These are phyloP conservation scores for Esox lucius DNA, from an alignment of 2,797 vertebrate genomes.

Conservation along the genomic window DNA sequence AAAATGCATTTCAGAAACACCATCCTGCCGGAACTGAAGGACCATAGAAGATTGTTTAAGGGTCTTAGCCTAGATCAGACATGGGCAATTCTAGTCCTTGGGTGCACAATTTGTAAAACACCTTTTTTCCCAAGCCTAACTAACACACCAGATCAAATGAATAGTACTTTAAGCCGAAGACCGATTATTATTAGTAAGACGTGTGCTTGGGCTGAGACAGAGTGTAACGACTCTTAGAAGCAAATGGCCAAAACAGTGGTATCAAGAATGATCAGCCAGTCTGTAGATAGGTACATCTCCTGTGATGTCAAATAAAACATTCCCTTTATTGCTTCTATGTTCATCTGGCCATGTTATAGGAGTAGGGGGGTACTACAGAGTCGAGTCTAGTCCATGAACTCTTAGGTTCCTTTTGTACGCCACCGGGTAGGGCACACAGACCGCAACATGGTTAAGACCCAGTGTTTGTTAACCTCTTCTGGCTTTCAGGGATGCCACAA, in stretches of 20 bases:
- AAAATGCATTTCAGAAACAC: slow-evolving; percentile 55
- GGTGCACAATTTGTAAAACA: background rate
- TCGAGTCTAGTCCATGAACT: slow-evolving; percentile 66
- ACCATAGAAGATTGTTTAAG: background rate
- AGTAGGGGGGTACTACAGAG: slow-evolving; percentile 56
- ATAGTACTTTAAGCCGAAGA: too few species aligned
- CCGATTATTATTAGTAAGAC: too few species aligned
- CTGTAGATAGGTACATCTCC: background rate
- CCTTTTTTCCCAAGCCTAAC: too few species aligned
- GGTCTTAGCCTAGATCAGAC: background rate
- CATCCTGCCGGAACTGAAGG: slow-evolving; percentile 8
- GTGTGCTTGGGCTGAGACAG: background rate
- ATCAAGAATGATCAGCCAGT: background rate
- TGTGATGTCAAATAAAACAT: slow-evolving; percentile 7
- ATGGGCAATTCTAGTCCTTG: slow-evolving; percentile 7
- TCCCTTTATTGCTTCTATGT: background rate
- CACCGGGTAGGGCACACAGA: slow-evolving; percentile 61
- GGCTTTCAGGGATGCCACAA: slow-evolving; percentile 58
- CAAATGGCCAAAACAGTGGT: background rate
- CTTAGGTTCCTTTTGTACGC: slow-evolving; percentile 68
- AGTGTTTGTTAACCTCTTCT: slow-evolving; percentile 73
- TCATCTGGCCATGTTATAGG: background rate
- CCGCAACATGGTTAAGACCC: slow-evolving; percentile 68
- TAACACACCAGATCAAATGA: too few species aligned
- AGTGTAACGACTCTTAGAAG: background rate